Evolutionary conservation across 2,797 vertebrate genomes (phyloP), one percentile per base, ranked within the genome.

Genomic region (Phalloptychus januarius): DNA sequence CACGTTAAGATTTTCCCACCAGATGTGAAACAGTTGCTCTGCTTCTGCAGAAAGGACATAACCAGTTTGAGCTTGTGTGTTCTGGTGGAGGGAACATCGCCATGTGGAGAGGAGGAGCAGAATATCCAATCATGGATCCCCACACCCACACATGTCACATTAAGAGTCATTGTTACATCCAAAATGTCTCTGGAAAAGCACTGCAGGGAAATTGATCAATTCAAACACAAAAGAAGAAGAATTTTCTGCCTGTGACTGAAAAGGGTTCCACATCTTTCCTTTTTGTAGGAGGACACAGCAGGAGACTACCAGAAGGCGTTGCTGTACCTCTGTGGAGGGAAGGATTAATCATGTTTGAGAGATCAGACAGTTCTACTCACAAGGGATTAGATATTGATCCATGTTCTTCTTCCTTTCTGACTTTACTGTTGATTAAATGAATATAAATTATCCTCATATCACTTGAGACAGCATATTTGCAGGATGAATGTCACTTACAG

Each of bases 291-390:
- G 45, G 98, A 99, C 89, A 98, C 98, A 0, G 92, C 92, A 0
- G 98, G 98, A 61, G 97, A 99, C 93, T 99, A 98, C 89, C 96
- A 97, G 93, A 99, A 97, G 89, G 96, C 97, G 0, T 92, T 99
- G 42, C 94, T 98, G 76, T 96, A 97, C 86, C 96, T 99, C 86
- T 99, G 97, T 1, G 97, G 97, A 0, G 97, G 97, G 2, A 96
- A 97, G 45, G 97, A 96, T 90, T 95, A 91, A 91, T 87, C 73
- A 1, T 16, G 72, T 36, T 71, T 50, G 83, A 90, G 46, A 7
- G 82, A 92, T 85, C 84, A 87, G 78, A 85, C 79, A 25, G 67
- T 77, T 79, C 82, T 76, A 45, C 45, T 33, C 65, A 81, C 38
- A 11, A 33, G 74, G 46, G 74, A 86, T 71, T 63, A 80, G 75